Evolutionary conservation across 2,797 vertebrate genomes (phyloP), one percentile per base, ranked within the genome.

Genomic region (Poeciliopsis paucimaculata): DNA sequence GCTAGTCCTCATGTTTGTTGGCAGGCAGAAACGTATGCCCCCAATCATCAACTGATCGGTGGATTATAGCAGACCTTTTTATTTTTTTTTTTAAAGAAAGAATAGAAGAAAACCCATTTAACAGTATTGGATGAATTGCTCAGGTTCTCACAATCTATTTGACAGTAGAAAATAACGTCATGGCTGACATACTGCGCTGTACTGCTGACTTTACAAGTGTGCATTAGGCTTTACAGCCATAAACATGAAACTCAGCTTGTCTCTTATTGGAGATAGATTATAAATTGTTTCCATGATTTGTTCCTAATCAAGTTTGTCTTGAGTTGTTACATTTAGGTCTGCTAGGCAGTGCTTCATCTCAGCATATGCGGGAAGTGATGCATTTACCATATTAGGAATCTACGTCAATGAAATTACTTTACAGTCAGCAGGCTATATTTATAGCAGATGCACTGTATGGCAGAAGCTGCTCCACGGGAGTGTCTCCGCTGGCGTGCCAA

Each of bases 331-430:
- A 74, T 83, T 81, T 68, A 55, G 72, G 77, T 43, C 51, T 68
- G 68, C 45, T 23, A 31, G 74, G 26, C 78, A 8, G 81, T 76
- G 84, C 82, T 62, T 80, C 79, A 64, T 79, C 86, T 80, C 86
- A 81, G 84, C 83, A 55, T 79, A 83, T 64, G 73, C 74, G 34
- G 90, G 89, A 92, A 88, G 89, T 87, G 89, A 93, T 85, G 89
- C 87, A 87, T 93, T 87, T 84, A 70, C 86, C 90, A 85, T 88
- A 84, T 89, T 90, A 81, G 82, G 87, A 66, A 88, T 88, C 88
- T 90, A 90, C 90, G 87, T 93, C 92, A 92, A 86, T 92, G 89
- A 93, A 89, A 92, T 91, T 86, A 91, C 88, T 91, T 92, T 89
- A 90, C 86, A 90, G 88, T 91, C 90, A 92, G 92, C 90, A 90